These are phyloP conservation scores for Zaprionus inermis DNA, from an alignment of 1,140 invertebrate species.

Conservation along the genomic window DNA sequence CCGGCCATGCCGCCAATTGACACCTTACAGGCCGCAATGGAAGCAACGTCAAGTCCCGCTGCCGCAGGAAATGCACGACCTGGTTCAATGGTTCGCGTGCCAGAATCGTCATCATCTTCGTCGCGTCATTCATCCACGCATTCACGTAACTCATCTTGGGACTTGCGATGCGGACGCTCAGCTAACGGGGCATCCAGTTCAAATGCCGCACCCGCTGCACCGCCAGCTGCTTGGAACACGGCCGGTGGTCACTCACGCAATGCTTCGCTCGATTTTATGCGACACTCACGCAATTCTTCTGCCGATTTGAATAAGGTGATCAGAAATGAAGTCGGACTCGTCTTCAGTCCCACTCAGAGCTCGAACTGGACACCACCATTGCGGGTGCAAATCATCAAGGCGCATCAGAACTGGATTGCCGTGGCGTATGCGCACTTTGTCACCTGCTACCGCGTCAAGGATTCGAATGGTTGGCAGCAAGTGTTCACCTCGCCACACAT, in stretches of 20 bases:
- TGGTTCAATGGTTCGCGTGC: conserved; percentile 86
- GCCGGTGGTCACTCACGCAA: conserved; percentile 90
- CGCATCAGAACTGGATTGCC: conserved; percentile 99
- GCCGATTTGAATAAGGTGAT: conserved; percentile 91
- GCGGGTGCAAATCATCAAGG: conserved; percentile 96
- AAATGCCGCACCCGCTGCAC: conserved; percentile 49
- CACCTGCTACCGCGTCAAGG: conserved; percentile 97
- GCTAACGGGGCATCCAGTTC: conserved; percentile 26
- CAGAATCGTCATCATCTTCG: conserved; percentile 75
- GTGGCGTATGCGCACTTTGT: conserved; percentile 98
- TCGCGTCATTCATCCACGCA: conserved; percentile 84
- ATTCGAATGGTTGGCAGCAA: conserved; percentile 97
- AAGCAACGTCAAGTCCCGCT: conserved; percentile 1
- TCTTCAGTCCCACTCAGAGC: conserved; percentile 87
- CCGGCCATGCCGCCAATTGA: conserved; percentile 89
- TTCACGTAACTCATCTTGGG: conserved; percentile 92
- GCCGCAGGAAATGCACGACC: conserved; percentile 69
- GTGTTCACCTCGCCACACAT: conserved; percentile 97
- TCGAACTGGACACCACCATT: conserved; percentile 92
- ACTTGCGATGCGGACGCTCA: conserved; percentile 86
- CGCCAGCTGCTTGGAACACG: conserved; percentile 58
- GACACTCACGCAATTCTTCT: conserved; percentile 91
- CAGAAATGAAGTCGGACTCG: conserved; percentile 88
- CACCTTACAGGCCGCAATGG: conserved; percentile 34
- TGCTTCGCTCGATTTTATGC: conserved; percentile 90